Evolutionary conservation across 2,888 invertebrate species (phyloP).

Genomic region (Scaptomyza caliginosa): DNA sequence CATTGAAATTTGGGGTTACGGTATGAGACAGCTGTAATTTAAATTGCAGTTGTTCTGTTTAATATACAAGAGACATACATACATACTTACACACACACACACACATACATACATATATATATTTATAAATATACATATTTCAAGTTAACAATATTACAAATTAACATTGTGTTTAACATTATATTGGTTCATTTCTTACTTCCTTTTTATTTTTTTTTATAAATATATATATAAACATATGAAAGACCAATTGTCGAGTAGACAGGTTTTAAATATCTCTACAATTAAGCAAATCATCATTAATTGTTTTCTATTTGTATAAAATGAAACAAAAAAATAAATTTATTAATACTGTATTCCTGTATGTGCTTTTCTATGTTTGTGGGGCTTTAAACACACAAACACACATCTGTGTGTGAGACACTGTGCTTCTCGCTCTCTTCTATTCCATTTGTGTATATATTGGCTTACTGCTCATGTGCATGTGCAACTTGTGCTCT

Average conservation of each 20-base stretch:
- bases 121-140: conserved; percentile 19
- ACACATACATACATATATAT: background rate
- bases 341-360: conserved; percentile 52
- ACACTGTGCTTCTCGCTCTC: background rate
- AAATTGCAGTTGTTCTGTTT: conserved; percentile 20
- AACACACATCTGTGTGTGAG: background rate
- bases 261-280: conserved; percentile 46
- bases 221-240: background rate
- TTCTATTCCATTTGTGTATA: background rate
- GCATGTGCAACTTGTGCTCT: conserved; percentile 17
- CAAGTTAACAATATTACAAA: conserved; percentile 20
- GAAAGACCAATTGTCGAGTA: conserved; percentile 28
- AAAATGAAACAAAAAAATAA: conserved; percentile 58
- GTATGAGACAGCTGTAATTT: conserved; percentile 26
- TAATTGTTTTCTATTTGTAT: conserved; percentile 80
- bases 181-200: conserved; percentile 20
- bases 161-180: conserved; percentile 28
- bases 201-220: conserved; percentile 17
- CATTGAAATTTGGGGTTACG: conserved; percentile 33
- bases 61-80: conserved; percentile 29
- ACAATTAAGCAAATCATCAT: conserved; percentile 52
- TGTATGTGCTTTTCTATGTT: background rate
- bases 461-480: conserved; percentile 19
- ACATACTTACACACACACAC: conserved; percentile 15
- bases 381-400: too few relatives aligned